A percentile compares a stretch with the other conserved stretches of the same genome.
Evolutionary conservation across 2,113 vertebrate genomes (phyloP).

Genomic region (Naja naja): DNA sequence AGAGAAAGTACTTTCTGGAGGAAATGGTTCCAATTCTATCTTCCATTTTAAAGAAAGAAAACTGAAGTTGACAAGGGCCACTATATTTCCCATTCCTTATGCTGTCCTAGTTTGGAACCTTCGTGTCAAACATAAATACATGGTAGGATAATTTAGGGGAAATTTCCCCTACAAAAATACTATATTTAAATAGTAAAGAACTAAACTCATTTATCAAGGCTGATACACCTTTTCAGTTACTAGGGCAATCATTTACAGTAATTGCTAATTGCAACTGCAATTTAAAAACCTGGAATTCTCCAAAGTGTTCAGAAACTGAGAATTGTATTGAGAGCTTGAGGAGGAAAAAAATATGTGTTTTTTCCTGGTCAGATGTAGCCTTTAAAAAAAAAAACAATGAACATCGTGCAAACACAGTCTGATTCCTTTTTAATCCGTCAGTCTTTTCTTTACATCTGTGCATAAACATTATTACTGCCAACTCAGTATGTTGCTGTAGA

Average conservation of each 20-base stretch:
- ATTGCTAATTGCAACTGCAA: constrained; percentile 47
- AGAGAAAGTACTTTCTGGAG: not conserved
- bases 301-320: constrained; percentile 46
- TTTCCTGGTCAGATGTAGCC: constrained; percentile 60
- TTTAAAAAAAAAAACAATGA: constrained; percentile 59
- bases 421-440: constrained; percentile 73
- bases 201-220: not conserved
- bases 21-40: not conserved
- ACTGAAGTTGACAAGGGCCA: not conserved
- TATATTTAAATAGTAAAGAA: not conserved
- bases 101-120: not conserved
- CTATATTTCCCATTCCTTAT: not conserved
- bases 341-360: constrained; percentile 50
- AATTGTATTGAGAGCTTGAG: constrained; percentile 45
- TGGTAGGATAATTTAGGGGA: not conserved
- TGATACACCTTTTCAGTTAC: constrained; percentile 39
- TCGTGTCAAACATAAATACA: not conserved
- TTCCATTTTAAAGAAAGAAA: too few relatives aligned
- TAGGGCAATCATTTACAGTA: constrained; percentile 50
- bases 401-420: constrained; percentile 49
- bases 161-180: not conserved
- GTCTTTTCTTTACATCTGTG: constrained; percentile 73
- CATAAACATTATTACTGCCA: constrained; percentile 74
- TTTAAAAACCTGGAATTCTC: constrained; percentile 52
- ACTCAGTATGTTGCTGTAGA: constrained; percentile 67